Conservation (phyloP, 2,888 invertebrate genomes). For the Aphidius colemani region DNA sequence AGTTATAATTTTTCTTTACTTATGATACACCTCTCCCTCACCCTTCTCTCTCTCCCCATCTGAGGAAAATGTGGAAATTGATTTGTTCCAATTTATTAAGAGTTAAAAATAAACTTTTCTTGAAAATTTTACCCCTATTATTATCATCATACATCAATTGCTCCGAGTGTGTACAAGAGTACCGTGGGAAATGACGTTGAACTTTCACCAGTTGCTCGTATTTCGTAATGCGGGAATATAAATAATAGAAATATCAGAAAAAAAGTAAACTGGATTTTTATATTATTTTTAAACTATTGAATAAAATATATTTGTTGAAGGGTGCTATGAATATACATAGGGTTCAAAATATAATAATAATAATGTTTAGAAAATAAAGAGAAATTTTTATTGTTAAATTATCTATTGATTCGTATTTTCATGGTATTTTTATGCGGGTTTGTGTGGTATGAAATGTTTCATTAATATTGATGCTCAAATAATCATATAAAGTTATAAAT, state of each 20-base stretch:
- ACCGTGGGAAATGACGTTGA: slow-evolving; percentile 57
- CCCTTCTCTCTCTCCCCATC: slow-evolving; percentile 18
- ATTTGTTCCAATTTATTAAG: too few relatives aligned
- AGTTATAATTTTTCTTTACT: too few relatives aligned
- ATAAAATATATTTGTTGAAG: background rate
- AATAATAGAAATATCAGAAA: background rate
- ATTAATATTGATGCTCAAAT: background rate
- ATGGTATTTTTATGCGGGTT: slow-evolving; percentile 20
- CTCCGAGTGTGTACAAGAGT: slow-evolving; percentile 22
- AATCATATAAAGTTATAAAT: too few relatives aligned
- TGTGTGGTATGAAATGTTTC: slow-evolving; percentile 25
- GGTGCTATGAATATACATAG: background rate
- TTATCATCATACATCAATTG: background rate
- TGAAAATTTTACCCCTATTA: too few relatives aligned
- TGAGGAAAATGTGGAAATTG: background rate
- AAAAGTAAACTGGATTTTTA: background rate
- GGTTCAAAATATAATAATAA: background rate
- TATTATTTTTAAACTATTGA: background rate
- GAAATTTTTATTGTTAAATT: background rate
- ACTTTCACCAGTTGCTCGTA: slow-evolving; percentile 48
- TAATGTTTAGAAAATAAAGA: too few relatives aligned
- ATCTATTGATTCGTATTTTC: background rate
- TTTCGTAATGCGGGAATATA: slow-evolving; percentile 38
- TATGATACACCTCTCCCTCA: slow-evolving; percentile 16
- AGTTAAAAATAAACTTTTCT: too few relatives aligned